phyloP scores from a whole-genome alignment of 2,113 vertebrate species.

The Pterocles burchelli region DNA sequence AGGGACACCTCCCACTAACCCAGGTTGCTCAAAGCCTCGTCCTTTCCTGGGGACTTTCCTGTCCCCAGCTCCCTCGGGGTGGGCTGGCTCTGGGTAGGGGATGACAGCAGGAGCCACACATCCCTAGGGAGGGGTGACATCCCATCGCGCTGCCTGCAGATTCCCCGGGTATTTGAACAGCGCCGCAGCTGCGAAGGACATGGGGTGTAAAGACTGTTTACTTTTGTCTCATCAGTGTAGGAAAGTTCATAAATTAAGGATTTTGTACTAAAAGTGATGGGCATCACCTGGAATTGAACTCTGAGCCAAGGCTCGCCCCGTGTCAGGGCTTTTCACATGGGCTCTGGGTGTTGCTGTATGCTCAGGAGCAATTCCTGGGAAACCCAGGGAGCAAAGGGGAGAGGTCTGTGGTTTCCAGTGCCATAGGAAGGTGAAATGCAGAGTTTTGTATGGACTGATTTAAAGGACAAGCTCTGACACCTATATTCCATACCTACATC shows the following conservation, averaged over 20 bases:
- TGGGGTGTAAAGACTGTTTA: conserved; percentile 5
- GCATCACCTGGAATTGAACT: conserved; percentile 10
- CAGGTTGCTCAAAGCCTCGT: no score
- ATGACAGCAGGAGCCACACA: not conserved
- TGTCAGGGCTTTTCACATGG: not conserved
- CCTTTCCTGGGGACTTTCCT: not conserved
- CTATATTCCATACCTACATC: not conserved
- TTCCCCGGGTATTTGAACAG: not conserved
- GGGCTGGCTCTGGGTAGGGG: not conserved
- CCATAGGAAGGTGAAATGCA: not conserved
- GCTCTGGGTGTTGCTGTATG: not conserved
- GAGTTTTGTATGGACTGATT: no score
- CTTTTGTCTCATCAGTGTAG: not conserved
- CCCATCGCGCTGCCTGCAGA: not conserved
- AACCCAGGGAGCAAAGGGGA: not conserved
- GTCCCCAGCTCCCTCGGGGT: not conserved
- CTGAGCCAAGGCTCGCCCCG: fast-evolving
- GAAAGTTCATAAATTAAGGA: conserved; percentile 16
- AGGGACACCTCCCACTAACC: no score
- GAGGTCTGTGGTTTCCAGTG: not conserved
- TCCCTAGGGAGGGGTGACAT: not conserved
- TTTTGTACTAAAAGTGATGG: conserved; percentile 15
- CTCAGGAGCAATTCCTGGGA: not conserved
- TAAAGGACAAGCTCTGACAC: not conserved
- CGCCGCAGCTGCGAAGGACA: not conserved